These are phyloP conservation scores for Scaptomyza caliginosa DNA, from an alignment of 2,888 invertebrate genomes.

Conservation along the genomic window DNA sequence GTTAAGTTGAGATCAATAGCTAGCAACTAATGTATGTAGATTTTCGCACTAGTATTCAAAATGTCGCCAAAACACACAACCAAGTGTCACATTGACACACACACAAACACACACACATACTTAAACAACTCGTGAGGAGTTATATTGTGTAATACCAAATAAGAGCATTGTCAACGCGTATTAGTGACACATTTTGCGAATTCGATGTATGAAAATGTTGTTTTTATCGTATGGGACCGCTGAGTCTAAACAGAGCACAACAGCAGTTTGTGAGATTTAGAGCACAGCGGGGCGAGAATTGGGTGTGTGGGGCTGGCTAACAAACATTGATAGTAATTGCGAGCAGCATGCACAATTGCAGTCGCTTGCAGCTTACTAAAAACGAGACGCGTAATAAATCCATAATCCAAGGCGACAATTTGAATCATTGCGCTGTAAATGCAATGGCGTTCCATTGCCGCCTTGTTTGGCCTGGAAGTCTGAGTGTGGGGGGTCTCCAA, in stretches of 20 bases:
- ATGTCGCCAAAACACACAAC: constrained; percentile 17
- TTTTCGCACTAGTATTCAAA: constrained; percentile 24
- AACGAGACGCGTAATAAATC: constrained; percentile 79
- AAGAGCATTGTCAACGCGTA: constrained; percentile 71
- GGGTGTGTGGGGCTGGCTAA: constrained; percentile 20
- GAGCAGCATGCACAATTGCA: constrained; percentile 75
- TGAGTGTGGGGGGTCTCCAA: constrained; percentile 3
- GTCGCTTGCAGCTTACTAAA: constrained; percentile 69
- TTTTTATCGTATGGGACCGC: constrained; percentile 24
- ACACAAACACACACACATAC: background rate
- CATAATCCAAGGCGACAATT: constrained; percentile 79
- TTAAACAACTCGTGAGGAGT: background rate
- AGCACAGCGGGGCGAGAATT: background rate
- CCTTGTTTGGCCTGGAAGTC: background rate
- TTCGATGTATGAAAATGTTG: constrained; percentile 59
- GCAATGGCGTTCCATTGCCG: constrained; percentile 14
- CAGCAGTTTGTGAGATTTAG: background rate
- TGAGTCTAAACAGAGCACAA: background rate
- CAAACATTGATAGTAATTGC: constrained; percentile 76
- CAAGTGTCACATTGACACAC: constrained; percentile 20
- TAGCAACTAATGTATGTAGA: constrained; percentile 11
- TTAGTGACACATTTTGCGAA: constrained; percentile 70
- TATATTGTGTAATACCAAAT: constrained; percentile 1
- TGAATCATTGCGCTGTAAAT: constrained; percentile 76
- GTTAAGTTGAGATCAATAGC: no score